Base-by-base conservation (phyloP, 2,888 invertebrate genomes). In the Oscheius sp. region DNA sequence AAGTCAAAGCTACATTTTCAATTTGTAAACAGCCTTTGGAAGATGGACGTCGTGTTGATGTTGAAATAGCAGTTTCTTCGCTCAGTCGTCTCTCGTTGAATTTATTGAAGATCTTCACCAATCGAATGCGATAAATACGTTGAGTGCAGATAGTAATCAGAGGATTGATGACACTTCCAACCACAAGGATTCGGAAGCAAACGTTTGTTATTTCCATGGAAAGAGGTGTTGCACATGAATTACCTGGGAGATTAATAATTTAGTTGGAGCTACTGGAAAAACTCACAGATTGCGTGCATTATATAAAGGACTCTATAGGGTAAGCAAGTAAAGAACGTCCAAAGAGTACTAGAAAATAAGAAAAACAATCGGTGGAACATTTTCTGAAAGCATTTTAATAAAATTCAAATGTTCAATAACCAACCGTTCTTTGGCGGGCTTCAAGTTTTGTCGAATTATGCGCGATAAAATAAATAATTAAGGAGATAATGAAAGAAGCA, bases 111-210 rank as follows among this genome's bases (percentile, higher is more conserved):
- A 68, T 48, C 29, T 61, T 68, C 27, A 68, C 27, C n/a, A 68
- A 37, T 20, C 68, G 46, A 5, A 52, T 52, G 17, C 75, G 71
- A 63, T 81, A 76, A 25, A 82, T 79, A 39, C 81, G 65, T 65
- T 85, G 85, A 0, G 85, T 85, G 64, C 79, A 74, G 33, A 85
- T 80, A 1, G 85, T 85, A 67, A 85, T 84, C 52, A 84, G 42
- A 6, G 85, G 84, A 70, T 84, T 85, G 70, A 84, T 73, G 50
- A 86, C 80, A 57, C 81, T 86, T n/a, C 85, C 85, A 20, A 85
- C 71, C 31, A 82, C 82, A 27, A 86, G 69, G 20, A 85, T 52
- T 37, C 74, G 71, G 70, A 82, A 85, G 69, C 79, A 85, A 15
- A 72, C 52, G 46, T 73, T 69, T 3, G 75, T 75, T n/a, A 66